These are phyloP conservation scores for Crotalus viridis DNA, from an alignment of 2,113 vertebrate species.

Conservation along the genomic window DNA sequence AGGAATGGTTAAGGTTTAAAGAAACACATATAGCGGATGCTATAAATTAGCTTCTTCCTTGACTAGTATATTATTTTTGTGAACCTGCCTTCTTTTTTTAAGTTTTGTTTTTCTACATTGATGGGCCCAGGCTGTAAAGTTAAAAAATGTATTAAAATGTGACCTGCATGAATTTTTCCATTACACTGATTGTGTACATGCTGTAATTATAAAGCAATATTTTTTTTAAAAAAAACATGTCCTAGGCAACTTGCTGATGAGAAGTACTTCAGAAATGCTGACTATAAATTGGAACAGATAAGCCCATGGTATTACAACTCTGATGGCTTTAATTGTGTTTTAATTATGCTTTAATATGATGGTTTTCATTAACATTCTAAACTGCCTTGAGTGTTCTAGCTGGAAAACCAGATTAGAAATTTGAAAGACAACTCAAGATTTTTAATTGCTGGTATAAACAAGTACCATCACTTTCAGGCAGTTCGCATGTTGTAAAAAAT, in stretches of 20 bases:
- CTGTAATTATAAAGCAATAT: conserved; percentile 40
- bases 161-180: background rate
- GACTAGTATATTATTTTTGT: background rate
- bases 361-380: conserved; percentile 15
- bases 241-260: background rate
- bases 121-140: background rate
- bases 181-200: background rate
- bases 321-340: conserved; percentile 24
- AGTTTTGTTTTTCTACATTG: background rate
- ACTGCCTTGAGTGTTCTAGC: conserved; percentile 1
- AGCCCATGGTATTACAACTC: conserved; percentile 43
- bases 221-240: conserved; percentile 20
- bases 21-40: background rate
- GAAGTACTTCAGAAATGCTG: conserved; percentile 42
- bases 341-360: conserved; percentile 27
- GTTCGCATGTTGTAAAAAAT: background rate
- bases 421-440: background rate
- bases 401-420: conserved; percentile 18
- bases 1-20: background rate
- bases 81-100: background rate
- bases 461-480: background rate
- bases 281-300: conserved; percentile 49
- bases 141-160: background rate
- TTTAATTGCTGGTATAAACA: background rate
- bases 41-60: background rate